Percentiles rank a stretch among this genome's conserved stretches.
These are phyloP conservation scores for Halesus radiatus DNA, from an alignment of 1,140 invertebrate genomes.

Conservation along the genomic window DNA sequence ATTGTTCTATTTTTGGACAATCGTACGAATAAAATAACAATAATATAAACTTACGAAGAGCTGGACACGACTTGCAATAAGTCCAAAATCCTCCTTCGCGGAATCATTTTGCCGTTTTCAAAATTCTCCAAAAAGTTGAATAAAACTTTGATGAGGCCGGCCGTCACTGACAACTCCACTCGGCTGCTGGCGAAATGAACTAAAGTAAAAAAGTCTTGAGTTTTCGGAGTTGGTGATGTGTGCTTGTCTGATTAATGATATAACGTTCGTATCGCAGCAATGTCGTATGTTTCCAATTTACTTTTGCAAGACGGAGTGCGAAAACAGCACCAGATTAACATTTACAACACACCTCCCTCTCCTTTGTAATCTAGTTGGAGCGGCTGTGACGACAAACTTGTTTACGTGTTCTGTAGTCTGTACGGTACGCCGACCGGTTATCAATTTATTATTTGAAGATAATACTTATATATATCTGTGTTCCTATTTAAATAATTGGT, in stretches of 20 bases:
- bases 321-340: not conserved
- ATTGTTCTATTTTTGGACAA: no score
- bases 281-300: not conserved
- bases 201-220: no score
- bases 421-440: slow-evolving; percentile 24
- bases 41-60: slow-evolving; percentile 64
- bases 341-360: slow-evolving; percentile 1
- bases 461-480: no score
- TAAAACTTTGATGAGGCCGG: not conserved
- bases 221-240: not conserved
- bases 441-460: not conserved
- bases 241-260: not conserved
- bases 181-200: not conserved
- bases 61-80: slow-evolving; percentile 64
- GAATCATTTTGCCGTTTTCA: slow-evolving; percentile 61
- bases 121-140: not conserved
- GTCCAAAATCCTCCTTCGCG: slow-evolving; percentile 64
- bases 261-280: not conserved
- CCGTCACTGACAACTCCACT: slow-evolving; percentile 16
- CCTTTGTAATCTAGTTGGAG: slow-evolving; percentile 9
- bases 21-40: no score
- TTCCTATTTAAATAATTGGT: no score
- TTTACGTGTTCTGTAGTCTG: slow-evolving; percentile 31
- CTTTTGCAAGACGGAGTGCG: not conserved
- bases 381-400: slow-evolving; percentile 20